Evolutionary conservation across 2,797 vertebrate species (phyloP), one percentile per base, ranked within the genome.

Genomic region (Takifugu rubripes): DNA sequence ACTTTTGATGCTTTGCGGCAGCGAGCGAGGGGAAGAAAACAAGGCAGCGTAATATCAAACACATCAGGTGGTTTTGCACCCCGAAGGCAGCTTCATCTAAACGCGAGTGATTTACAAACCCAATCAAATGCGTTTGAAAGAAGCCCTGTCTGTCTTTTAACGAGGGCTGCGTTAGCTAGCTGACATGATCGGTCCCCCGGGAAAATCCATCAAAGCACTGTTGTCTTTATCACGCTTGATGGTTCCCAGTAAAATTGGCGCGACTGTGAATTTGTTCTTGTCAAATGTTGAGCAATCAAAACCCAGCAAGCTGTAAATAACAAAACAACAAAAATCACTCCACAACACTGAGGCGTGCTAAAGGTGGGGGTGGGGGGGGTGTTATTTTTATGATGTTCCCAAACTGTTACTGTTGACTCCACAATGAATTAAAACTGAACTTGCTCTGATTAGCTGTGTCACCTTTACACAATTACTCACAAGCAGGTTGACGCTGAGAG

Each of bases 211-310:
- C 83, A 86, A 78, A 82, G 67, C 61, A 55, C 64, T 43, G 72
- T 79, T 88, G 82, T 89, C 80, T 87, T 73, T 43, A 85, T 81
- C 74, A 83, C 31, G 73, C 76, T 52, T 56, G 60, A 74, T 81
- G 74, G 61, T 78, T 85, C 76, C 10, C 45, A 70, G 77, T 74
- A 84, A 87, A 88, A 88, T 83, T 79, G 77, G 68, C 81, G 79
- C 54, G 70, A 82, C 82, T 87, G 77, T 78, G 78, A 84, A 90
- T 87, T 84, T 87, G 83, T 87, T 85, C 85, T 79, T 86, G 87
- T 87, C 80, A 85, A 79, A 84, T 72, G 81, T 84, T 78, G 72
- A 82, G 74, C 79, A 85, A 88, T 89, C 81, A 87, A 78, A 85
- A 83, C 56, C 57, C 79, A 86, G 72, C 68, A 80, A 84, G 56